These are phyloP conservation scores for Elephantulus edwardii DNA, from an alignment of 2,113 vertebrate genomes.

Conservation along the genomic window DNA sequence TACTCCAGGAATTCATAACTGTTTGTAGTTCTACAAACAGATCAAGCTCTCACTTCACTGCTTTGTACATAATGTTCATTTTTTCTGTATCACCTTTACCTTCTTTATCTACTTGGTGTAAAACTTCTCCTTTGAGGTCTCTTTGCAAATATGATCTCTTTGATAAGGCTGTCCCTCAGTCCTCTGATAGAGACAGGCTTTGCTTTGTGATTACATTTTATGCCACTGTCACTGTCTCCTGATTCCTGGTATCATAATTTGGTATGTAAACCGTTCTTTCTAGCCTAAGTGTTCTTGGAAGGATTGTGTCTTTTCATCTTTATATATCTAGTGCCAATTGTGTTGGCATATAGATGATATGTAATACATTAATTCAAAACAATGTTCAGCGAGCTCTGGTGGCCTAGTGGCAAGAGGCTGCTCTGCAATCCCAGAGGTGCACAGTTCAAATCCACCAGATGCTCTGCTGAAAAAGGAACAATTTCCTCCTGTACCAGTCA, in stretches of 20 bases:
- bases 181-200: background rate
- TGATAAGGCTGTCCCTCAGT: background rate
- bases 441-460: too few relatives aligned
- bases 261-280: background rate
- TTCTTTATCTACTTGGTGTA: background rate
- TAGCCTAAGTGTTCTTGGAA: background rate
- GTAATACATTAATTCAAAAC: background rate
- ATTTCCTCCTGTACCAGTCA: too few relatives aligned
- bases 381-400: too few relatives aligned
- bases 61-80: background rate
- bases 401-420: too few relatives aligned
- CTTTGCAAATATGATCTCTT: background rate
- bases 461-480: too few relatives aligned
- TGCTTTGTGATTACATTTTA: conserved; percentile 43
- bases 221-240: background rate
- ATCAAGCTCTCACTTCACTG: background rate
- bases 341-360: background rate
- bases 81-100: background rate
- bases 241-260: background rate
- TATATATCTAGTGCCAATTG: background rate
- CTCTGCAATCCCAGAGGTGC: too few relatives aligned
- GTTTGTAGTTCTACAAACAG: background rate
- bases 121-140: conserved; percentile 10
- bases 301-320: conserved; percentile 40
- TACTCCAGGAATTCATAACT: conserved; percentile 28